phyloP scores from a whole-genome alignment of 1,140 invertebrate species.

The Drosophila willistoni region DNA sequence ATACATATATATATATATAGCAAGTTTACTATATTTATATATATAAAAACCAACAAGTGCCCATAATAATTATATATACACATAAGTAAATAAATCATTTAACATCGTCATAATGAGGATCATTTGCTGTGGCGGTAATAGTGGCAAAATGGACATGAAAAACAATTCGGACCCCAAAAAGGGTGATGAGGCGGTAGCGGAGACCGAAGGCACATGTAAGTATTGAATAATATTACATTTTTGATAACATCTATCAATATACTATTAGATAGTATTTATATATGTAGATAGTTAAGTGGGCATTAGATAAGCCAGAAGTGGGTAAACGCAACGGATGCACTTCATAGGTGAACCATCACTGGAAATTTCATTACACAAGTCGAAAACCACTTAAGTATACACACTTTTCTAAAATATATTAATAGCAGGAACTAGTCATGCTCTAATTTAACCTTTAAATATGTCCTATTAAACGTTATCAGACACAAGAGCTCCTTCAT shows the following conservation, averaged over 20 bases:
- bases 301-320: constrained; percentile 18
- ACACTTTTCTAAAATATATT: background rate
- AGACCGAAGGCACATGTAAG: constrained; percentile 45
- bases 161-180: constrained; percentile 24
- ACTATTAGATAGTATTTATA: constrained; percentile 19
- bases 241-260: constrained; percentile 11
- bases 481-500: background rate
- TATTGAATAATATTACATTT: constrained; percentile 6
- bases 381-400: background rate
- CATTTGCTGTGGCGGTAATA: constrained; percentile 36
- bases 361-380: background rate
- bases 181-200: constrained; percentile 39
- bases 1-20: background rate
- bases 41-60: background rate
- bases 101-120: constrained; percentile 33
- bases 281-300: constrained; percentile 9
- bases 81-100: background rate
- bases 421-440: background rate
- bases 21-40: background rate
- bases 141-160: constrained; percentile 44
- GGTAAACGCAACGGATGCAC: background rate
- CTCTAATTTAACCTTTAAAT: background rate
- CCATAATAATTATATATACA: background rate
- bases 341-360: background rate
- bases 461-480: background rate